Evolutionary conservation across 2,888 invertebrate species (phyloP).

Genomic region (Phalera bucephala): DNA sequence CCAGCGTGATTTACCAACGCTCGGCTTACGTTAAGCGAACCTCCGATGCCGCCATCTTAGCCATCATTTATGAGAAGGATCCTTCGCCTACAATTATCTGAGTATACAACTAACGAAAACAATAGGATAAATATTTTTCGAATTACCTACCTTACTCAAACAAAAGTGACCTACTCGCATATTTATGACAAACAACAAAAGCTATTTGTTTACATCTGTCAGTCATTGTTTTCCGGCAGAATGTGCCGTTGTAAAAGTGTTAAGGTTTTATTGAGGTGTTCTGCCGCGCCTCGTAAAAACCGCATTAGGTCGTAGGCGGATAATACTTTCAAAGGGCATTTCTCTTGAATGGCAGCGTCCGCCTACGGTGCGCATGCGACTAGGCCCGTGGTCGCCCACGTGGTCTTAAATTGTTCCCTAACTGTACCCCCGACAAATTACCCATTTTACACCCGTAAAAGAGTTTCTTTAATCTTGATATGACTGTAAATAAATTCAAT

Average conservation of each 20-base stretch:
- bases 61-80: constrained; percentile 31
- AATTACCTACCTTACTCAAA: constrained; percentile 12
- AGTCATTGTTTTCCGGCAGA: constrained; percentile 37
- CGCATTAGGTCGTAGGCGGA: constrained; percentile 56
- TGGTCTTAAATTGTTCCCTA: constrained; percentile 67
- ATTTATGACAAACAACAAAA: constrained; percentile 25
- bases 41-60: constrained; percentile 38
- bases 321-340: constrained; percentile 50
- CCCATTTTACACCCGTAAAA: constrained; percentile 48
- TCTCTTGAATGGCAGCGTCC: constrained; percentile 63
- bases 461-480: constrained; percentile 55
- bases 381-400: constrained; percentile 67
- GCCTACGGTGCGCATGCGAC: constrained; percentile 61
- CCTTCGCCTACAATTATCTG: not conserved
- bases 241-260: constrained; percentile 47
- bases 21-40: constrained; percentile 39
- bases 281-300: constrained; percentile 62
- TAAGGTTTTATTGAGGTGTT: constrained; percentile 59
- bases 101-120: too few relatives aligned
- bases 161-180: constrained; percentile 23
- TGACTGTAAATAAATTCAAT: constrained; percentile 35
- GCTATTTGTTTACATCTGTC: constrained; percentile 23
- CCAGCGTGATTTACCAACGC: constrained; percentile 59
- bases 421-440: constrained; percentile 74
- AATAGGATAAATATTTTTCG: constrained; percentile 15